These are phyloP conservation scores for Decapterus maruadsi DNA, from an alignment of 2,797 vertebrate genomes.

Conservation along the genomic window DNA sequence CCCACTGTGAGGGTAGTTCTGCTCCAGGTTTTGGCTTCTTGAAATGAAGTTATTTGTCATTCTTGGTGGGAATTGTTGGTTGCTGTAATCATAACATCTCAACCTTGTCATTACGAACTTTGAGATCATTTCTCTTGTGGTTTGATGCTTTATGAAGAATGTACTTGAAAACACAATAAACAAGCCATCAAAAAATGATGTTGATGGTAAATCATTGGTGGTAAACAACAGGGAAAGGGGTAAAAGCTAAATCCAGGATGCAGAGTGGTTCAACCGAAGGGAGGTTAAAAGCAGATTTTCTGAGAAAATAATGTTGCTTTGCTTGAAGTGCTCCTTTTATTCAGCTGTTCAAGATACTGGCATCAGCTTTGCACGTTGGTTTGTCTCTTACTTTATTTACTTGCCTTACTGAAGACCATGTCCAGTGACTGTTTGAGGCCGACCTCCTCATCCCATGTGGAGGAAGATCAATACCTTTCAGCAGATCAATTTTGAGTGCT, in stretches of 20 bases:
- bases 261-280: neutral
- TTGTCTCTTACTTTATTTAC: neutral
- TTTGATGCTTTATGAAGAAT: too few relatives aligned
- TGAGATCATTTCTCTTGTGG: too few relatives aligned
- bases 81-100: too few relatives aligned
- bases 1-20: too few relatives aligned
- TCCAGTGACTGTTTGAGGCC: slow-evolving; percentile 14
- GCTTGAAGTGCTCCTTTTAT: neutral
- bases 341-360: too few relatives aligned
- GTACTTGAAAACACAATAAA: neutral
- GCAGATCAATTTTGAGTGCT: slow-evolving; percentile 54
- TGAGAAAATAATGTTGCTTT: neutral
- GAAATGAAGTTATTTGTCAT: too few relatives aligned
- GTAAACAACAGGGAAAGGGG: neutral
- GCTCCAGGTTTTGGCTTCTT: too few relatives aligned
- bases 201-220: neutral
- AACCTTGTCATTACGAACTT: too few relatives aligned
- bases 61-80: too few relatives aligned
- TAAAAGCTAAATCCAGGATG: slow-evolving; percentile 5
- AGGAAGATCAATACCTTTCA: slow-evolving; percentile 59
- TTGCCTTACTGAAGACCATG: neutral
- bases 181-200: slow-evolving; percentile 1
- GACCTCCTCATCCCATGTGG: slow-evolving; percentile 10
- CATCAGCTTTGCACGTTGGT: too few relatives aligned
- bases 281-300: neutral